phyloP scores from a whole-genome alignment of 2,888 invertebrate species.

The Steinernema hermaphroditum region DNA sequence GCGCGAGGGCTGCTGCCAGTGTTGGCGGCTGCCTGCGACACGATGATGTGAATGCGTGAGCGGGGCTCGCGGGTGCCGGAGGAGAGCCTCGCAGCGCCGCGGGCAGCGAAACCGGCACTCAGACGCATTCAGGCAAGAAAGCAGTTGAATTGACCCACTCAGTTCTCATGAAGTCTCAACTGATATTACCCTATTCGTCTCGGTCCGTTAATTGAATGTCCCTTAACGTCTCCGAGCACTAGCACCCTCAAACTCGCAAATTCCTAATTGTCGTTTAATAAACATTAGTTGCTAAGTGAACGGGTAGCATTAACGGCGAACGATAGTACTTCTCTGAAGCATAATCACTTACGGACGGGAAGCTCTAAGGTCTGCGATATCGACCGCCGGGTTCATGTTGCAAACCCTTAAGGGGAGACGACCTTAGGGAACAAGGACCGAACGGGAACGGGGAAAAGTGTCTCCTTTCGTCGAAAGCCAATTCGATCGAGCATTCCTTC shows the following conservation, averaged over 20 bases:
- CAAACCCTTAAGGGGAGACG: constrained; percentile 2
- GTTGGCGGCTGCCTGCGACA: constrained; percentile 28
- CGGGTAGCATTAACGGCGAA: too few relatives aligned
- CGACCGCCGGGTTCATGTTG: constrained; percentile 17
- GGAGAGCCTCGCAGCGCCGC: constrained; percentile 16
- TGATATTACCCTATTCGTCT: neutral
- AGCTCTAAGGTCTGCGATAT: too few relatives aligned
- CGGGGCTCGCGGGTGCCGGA: constrained; percentile 13
- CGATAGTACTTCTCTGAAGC: too few relatives aligned
- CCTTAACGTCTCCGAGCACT: neutral
- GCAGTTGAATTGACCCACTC: constrained; percentile 19
- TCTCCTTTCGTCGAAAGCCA: constrained; percentile 31
- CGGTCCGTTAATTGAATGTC: constrained; percentile 14
- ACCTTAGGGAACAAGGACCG: neutral
- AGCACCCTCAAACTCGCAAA: neutral
- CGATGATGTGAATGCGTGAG: constrained; percentile 18
- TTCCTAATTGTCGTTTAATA: constrained; percentile 13
- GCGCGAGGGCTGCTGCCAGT: constrained; percentile 26
- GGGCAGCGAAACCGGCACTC: constrained; percentile 25
- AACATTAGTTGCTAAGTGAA: neutral
- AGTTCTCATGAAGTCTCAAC: neutral
- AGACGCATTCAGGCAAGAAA: constrained; percentile 6
- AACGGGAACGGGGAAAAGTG: constrained; percentile 24
- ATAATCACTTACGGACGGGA: too few relatives aligned
- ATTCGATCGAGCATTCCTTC: constrained; percentile 30